Evolutionary conservation across 2,888 invertebrate species (phyloP).

Genomic region (Drosophila nr. medialis): DNA sequence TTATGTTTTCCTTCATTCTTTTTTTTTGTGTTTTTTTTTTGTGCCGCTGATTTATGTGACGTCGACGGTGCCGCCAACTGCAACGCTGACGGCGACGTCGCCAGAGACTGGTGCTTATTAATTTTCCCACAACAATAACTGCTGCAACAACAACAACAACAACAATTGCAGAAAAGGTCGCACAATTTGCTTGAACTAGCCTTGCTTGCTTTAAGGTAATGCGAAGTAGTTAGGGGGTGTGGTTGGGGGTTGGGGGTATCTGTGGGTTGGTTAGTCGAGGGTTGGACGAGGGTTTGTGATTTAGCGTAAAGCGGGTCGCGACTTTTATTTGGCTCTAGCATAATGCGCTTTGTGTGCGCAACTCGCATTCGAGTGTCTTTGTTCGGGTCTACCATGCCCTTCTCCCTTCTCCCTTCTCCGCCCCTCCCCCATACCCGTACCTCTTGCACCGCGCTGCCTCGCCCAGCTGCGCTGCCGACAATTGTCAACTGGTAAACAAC

Average conservation of each 20-base stretch:
- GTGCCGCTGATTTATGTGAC: slow-evolving; percentile 62
- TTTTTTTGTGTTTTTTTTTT: slow-evolving; percentile 11
- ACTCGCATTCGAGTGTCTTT: slow-evolving; percentile 42
- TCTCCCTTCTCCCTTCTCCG: neutral
- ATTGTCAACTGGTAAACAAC: slow-evolving; percentile 65
- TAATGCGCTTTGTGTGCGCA: slow-evolving; percentile 46
- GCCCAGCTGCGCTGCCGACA: slow-evolving; percentile 35
- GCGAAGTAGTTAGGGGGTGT: neutral
- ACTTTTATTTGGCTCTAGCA: slow-evolving; percentile 11
- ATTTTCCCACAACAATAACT: slow-evolving; percentile 66
- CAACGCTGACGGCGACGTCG: slow-evolving; percentile 26
- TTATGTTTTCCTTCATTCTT: slow-evolving; percentile 6
- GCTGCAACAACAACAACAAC: slow-evolving; percentile 21
- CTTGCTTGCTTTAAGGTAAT: slow-evolving; percentile 3
- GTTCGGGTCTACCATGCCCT: slow-evolving; percentile 5
- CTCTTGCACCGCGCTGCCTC: neutral
- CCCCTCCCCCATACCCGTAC: neutral
- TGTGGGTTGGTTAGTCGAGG: neutral
- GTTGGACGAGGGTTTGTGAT: neutral
- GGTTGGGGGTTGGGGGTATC: too few species aligned
- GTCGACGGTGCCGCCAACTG: slow-evolving; percentile 45
- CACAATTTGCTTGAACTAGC: slow-evolving; percentile 46
- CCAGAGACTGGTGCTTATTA: slow-evolving; percentile 63
- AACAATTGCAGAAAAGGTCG: slow-evolving; percentile 43
- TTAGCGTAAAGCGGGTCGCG: slow-evolving; percentile 30